Percentiles rank a stretch among this genome's conserved stretches.
Conservation (phyloP, 2,113 vertebrate genomes). For the Corapipo altera region DNA sequence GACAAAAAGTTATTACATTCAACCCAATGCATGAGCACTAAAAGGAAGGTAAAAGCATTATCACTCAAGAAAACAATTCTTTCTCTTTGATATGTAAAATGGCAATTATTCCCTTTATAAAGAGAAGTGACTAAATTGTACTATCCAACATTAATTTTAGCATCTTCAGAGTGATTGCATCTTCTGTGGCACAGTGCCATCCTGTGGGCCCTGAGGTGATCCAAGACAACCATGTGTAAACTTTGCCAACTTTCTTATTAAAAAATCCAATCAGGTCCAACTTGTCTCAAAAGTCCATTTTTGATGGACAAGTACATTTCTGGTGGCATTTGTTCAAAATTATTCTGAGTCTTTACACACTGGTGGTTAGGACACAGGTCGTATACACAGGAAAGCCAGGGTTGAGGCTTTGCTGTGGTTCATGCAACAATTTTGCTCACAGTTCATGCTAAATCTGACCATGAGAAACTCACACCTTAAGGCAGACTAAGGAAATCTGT, state of each 20-base stretch:
- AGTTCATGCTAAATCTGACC: neutral
- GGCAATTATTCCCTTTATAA: neutral
- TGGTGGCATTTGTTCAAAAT: neutral
- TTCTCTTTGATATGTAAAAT: neutral
- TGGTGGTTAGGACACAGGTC: neutral
- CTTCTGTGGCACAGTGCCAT: conserved; percentile 20
- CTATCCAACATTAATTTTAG: neutral
- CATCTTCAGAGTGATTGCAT: neutral
- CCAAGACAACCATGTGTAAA: neutral
- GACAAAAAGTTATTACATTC: neutral
- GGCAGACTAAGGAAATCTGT: neutral
- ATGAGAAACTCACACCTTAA: neutral
- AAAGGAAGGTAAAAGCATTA: neutral
- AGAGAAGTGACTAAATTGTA: neutral
- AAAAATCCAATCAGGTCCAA: neutral
- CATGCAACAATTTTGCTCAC: neutral
- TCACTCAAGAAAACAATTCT: neutral
- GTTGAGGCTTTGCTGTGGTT: neutral
- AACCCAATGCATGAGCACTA: neutral
- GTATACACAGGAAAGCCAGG: neutral
- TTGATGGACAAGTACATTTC: neutral
- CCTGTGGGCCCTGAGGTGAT: neutral
- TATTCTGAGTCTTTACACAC: neutral
- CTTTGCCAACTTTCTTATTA: neutral
- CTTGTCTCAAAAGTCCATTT: neutral